phyloP scores from a whole-genome alignment of 2,113 vertebrate species.

The Erinaceus europaeus region DNA sequence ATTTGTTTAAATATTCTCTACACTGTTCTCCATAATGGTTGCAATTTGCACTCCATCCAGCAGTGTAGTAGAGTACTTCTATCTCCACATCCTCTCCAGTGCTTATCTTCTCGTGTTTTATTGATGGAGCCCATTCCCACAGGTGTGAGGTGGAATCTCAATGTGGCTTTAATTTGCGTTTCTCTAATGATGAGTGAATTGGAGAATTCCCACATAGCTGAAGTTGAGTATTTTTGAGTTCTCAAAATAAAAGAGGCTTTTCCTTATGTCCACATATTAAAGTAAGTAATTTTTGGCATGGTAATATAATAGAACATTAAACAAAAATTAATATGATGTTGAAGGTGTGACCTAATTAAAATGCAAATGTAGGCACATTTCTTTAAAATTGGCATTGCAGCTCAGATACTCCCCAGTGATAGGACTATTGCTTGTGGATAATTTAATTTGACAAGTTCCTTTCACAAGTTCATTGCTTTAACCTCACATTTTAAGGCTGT shows the following conservation, averaged over 20 bases:
- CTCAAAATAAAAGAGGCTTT: slow-evolving; percentile 33
- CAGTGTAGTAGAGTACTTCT: too few relatives aligned
- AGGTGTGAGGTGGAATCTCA: too few relatives aligned
- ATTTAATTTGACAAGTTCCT: slow-evolving; percentile 59
- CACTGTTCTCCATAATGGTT: too few relatives aligned
- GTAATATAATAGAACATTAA: slow-evolving; percentile 47
- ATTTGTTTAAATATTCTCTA: too few relatives aligned
- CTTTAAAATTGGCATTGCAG: slow-evolving; percentile 36
- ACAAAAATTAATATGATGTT: slow-evolving; percentile 43
- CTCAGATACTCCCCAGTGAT: background rate
- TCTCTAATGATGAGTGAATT: too few relatives aligned
- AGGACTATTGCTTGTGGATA: slow-evolving; percentile 33
- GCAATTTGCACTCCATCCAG: too few relatives aligned
- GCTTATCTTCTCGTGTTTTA: too few relatives aligned
- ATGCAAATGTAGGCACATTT: slow-evolving; percentile 45
- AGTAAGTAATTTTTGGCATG: slow-evolving; percentile 33
- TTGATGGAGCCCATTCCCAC: too few relatives aligned
- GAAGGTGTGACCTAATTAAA: slow-evolving; percentile 64
- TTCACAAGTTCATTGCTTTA: slow-evolving; percentile 59
- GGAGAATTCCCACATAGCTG: too few relatives aligned
- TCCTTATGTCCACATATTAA: slow-evolving; percentile 10
- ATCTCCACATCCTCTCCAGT: too few relatives aligned
- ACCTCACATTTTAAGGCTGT: slow-evolving; percentile 34
- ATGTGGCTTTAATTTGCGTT: too few relatives aligned
- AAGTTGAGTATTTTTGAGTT: slow-evolving; percentile 39